phyloP scores from a whole-genome alignment of 2,797 vertebrate genomes.

The Octomys mimax region DNA sequence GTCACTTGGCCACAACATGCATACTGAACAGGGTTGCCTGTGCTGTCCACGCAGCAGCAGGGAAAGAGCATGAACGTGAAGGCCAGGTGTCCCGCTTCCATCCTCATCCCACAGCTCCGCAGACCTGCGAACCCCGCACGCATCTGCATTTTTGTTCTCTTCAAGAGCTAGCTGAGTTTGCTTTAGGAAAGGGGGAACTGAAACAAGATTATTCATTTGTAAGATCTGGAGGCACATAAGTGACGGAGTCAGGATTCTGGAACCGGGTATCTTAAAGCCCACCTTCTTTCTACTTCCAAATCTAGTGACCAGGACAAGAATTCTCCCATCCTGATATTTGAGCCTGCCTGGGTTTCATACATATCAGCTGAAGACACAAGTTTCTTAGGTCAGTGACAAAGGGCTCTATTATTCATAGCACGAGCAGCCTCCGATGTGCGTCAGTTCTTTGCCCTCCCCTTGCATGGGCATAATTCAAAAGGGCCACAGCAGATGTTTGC shows the following conservation, averaged over 20 bases:
- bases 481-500: neutral
- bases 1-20: neutral
- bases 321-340: neutral
- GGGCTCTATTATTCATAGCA: neutral
- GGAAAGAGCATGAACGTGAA: neutral
- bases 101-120: neutral
- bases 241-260: neutral
- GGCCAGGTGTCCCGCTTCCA: neutral
- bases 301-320: neutral
- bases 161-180: neutral
- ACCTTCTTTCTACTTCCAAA: neutral
- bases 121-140: neutral
- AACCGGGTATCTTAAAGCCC: neutral
- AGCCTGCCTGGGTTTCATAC: neutral
- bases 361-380: neutral
- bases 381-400: neutral
- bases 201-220: neutral
- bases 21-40: conserved; percentile 5
- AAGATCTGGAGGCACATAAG: neutral
- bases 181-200: neutral
- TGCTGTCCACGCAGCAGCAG: neutral
- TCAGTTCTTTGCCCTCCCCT: neutral
- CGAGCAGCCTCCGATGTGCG: neutral
- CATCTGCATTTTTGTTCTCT: neutral
- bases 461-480: neutral